Conservation (phyloP, 2,888 invertebrate genomes). For the Aphidoletes aphidimyza region DNA sequence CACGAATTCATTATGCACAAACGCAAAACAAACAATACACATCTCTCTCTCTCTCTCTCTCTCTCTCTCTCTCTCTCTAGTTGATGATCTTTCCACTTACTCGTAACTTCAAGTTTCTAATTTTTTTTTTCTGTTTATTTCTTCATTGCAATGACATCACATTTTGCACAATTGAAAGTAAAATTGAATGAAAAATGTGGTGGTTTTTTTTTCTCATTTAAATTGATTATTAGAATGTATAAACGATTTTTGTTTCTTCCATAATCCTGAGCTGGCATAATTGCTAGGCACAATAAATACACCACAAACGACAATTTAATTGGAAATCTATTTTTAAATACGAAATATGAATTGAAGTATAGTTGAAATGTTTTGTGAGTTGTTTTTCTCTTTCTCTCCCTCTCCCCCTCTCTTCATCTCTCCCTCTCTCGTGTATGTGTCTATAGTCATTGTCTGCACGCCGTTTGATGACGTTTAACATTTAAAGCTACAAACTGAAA, state of each 20-base stretch:
- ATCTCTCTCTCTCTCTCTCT: neutral
- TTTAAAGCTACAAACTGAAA: conserved; percentile 22
- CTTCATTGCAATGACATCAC: neutral
- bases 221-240: neutral
- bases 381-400: neutral
- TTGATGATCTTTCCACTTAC: neutral
- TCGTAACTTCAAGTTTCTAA: neutral
- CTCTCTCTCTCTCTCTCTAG: neutral
- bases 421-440: neutral
- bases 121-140: no score
- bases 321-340: conserved; percentile 30
- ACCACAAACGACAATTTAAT: conserved; percentile 24
- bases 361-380: neutral
- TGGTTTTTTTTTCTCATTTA: no score
- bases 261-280: neutral
- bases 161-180: conserved; percentile 38
- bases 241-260: neutral
- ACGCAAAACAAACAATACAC: neutral
- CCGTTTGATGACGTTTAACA: conserved; percentile 25
- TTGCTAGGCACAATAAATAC: neutral
- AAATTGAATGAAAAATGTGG: neutral
- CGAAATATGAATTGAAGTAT: neutral
- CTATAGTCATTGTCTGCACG: neutral
- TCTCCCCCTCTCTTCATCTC: no score
- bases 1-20: neutral